Conservation (phyloP, 2,113 vertebrate species). For the Trogon surrucura region DNA sequence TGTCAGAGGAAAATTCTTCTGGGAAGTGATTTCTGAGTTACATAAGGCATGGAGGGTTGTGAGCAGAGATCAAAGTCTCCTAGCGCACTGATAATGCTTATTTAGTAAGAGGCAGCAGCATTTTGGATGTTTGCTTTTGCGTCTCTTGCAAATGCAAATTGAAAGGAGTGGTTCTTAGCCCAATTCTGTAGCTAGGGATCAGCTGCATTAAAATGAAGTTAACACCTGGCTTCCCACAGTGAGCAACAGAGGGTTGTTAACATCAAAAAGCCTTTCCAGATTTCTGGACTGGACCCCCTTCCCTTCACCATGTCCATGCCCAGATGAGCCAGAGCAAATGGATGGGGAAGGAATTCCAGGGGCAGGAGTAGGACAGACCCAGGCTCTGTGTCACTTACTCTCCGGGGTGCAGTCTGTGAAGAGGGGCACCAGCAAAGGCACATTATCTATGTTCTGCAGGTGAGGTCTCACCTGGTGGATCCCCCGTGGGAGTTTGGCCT, state of each 20-base stretch:
- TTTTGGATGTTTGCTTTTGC: slow-evolving; percentile 22
- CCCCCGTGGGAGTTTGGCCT: slow-evolving; percentile 97
- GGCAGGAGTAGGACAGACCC: not conserved
- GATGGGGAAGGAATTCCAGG: not conserved
- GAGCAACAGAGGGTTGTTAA: not conserved
- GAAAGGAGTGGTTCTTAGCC: slow-evolving; percentile 1
- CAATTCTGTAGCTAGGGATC: not conserved
- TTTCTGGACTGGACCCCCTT: not conserved
- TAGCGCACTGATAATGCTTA: not conserved
- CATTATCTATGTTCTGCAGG: slow-evolving; percentile 97
- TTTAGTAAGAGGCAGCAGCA: slow-evolving; percentile 14
- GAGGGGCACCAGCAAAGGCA: slow-evolving; percentile 95
- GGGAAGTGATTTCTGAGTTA: slow-evolving; percentile 13
- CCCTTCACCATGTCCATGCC: not conserved
- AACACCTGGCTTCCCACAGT: not conserved
- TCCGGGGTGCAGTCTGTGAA: slow-evolving; percentile 98
- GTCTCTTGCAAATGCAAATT: not conserved
- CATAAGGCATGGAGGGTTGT: not conserved
- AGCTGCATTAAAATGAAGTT: not conserved
- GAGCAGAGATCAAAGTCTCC: slow-evolving; percentile 28
- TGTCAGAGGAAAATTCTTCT: not conserved
- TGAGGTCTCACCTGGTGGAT: slow-evolving; percentile 98
- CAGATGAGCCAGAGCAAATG: not conserved
- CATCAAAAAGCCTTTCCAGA: not conserved
- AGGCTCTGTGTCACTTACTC: slow-evolving; percentile 79